Percentiles rank a stretch among this genome's conserved stretches.
phyloP scores from a whole-genome alignment of 37 sponge, comb jelly and placozoan genomes.

The Halichondria panicea region DNA sequence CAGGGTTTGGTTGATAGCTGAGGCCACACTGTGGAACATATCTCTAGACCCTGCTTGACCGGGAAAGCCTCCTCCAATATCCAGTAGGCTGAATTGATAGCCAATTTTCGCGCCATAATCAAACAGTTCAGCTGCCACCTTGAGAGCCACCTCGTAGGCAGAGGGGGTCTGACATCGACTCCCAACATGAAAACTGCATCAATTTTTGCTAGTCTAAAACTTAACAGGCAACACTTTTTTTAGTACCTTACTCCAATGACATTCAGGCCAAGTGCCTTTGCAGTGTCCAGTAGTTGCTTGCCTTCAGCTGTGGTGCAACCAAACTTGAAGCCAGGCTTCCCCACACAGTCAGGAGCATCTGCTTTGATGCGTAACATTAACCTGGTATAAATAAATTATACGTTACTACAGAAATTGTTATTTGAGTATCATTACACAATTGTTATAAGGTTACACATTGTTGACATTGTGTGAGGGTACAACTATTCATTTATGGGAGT shows the following conservation, averaged over 20 bases:
- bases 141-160: conserved; percentile 66
- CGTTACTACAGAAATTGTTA: no score
- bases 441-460: no score
- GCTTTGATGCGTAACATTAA: conserved; percentile 81
- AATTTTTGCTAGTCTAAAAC: not conserved
- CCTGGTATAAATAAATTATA: conserved; percentile 17
- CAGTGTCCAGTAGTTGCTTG: conserved; percentile 52
- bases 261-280: conserved; percentile 57
- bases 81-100: conserved; percentile 69
- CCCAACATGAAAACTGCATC: conserved; percentile 90
- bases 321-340: conserved; percentile 80
- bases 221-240: not conserved
- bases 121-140: conserved; percentile 64
- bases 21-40: conserved; percentile 31
- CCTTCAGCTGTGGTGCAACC: conserved; percentile 68
- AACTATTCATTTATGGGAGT: no score
- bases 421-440: no score
- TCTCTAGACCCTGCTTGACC: conserved; percentile 30
- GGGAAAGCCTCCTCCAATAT: conserved; percentile 95
- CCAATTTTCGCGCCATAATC: conserved; percentile 46
- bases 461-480: no score
- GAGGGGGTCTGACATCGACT: conserved; percentile 70
- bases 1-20: conserved; percentile 28
- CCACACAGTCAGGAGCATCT: conserved; percentile 71
- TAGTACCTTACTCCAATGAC: conserved; percentile 84